Percentiles rank a stretch among this genome's conserved stretches.
Conservation (phyloP, 2,888 invertebrate genomes). For the Lordiphosa andalusiaca region DNA sequence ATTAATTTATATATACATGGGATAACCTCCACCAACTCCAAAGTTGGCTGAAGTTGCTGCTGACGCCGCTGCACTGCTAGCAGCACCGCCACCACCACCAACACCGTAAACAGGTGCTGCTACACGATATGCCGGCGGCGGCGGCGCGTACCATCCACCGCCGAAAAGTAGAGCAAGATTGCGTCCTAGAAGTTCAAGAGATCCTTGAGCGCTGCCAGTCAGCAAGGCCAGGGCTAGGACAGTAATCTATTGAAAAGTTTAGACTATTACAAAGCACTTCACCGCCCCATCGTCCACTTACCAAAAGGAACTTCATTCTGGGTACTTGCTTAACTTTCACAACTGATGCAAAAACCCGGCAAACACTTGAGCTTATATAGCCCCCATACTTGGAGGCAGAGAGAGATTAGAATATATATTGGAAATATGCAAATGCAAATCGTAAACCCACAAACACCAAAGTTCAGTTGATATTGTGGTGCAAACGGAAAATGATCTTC, state of each 20-base stretch:
- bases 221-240: conserved; percentile 33
- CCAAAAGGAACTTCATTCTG: conserved; percentile 35
- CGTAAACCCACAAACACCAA: not conserved
- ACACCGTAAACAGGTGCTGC: too few relatives aligned
- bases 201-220: conserved; percentile 23
- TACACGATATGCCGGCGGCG: too few relatives aligned
- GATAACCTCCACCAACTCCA: too few relatives aligned
- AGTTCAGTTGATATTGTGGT: too few relatives aligned
- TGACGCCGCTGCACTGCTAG: not conserved
- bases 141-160: too few relatives aligned
- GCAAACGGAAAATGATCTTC: too few relatives aligned
- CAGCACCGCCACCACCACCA: too few relatives aligned
- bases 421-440: conserved; percentile 28
- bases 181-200: not conserved
- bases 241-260: conserved; percentile 21
- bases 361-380: conserved; percentile 21
- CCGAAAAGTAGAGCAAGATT: too few relatives aligned
- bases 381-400: not conserved
- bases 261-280: not conserved
- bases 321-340: not conserved
- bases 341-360: conserved; percentile 3
- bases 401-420: conserved; percentile 36
- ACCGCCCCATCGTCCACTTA: conserved; percentile 6
- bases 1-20: not conserved
- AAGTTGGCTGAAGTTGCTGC: not conserved